Base-by-base conservation (phyloP, 2,888 invertebrate genomes). In the Kryphioiulus occultus region DNA sequence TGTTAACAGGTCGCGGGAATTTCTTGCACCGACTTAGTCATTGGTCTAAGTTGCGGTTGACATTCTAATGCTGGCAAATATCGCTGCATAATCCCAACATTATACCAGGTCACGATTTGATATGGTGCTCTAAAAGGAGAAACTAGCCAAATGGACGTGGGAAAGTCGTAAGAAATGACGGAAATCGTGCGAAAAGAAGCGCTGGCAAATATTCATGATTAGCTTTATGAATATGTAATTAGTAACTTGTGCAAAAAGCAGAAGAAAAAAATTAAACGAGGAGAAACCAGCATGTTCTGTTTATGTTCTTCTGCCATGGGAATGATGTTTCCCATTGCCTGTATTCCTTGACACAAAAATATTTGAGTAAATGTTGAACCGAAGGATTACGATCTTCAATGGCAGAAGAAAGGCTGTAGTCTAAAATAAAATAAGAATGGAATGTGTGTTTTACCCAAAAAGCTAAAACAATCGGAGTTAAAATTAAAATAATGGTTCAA, bases 51-150 rank as follows among this genome's bases (percentile, higher is more conserved):
- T 44, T 68, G 68, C 26, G 68, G 68, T 68, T 68, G 68, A 68
- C 68, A 68, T 68, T 68, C n/a, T 68, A 22, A 68, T 68, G 68
- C 68, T 68, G n/a, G 68, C 22, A 26, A 68, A 68, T 68, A 68
- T 68, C 22, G 68, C 68, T 26, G 68, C 22, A 68, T 68, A 68
- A 68, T 68, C 68, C 68, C 7, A 68, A 68, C 68, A 68, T 68
- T 68, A 68, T 68, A 68, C 68, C 68, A 68, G 68, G 68, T 68
- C 68, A 68, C 68, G 68, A 68, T 68, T 68, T 68, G 68, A 68
- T n/a, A 68, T 10, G 68, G 68, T 68, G 22, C 22, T 22, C 22
- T 9, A 9, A 68, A 68, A n/a, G 5, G 7, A 35, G 35, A 22
- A 68, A 68, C 68, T 2, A 22, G 68, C 68, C 22, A 68, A 9